Conservation (phyloP, 2,797 vertebrate species). For the Carapus acus region DNA sequence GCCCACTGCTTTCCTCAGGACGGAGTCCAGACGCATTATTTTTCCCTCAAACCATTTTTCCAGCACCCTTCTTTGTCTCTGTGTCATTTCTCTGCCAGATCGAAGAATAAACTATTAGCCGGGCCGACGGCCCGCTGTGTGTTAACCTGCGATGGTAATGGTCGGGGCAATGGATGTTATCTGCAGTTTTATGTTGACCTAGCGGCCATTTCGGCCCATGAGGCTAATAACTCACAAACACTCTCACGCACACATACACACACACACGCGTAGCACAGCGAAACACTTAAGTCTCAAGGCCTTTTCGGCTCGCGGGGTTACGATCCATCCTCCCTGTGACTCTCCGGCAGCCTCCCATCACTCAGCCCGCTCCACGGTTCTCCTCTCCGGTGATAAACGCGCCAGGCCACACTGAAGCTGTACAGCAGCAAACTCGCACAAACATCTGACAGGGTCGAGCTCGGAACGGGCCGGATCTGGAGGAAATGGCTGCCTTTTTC, state of each 20-base stretch:
- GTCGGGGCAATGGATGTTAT: conserved; percentile 50
- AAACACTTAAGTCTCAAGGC: conserved; percentile 55
- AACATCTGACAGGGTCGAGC: conserved; percentile 39
- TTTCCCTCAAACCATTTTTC: conserved; percentile 31
- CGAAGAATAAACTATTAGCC: conserved; percentile 40
- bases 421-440: conserved; percentile 42
- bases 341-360: conserved; percentile 36
- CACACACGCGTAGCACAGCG: conserved; percentile 21
- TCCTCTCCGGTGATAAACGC: conserved; percentile 27
- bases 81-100: conserved; percentile 41
- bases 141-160: conserved; percentile 54
- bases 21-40: conserved; percentile 10
- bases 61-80: conserved; percentile 24
- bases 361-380: conserved; percentile 36
- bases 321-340: conserved; percentile 52
- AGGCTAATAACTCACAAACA: conserved; percentile 51
- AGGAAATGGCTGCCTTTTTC: conserved; percentile 34
- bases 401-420: conserved; percentile 34
- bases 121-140: conserved; percentile 38
- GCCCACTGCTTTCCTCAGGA: neutral
- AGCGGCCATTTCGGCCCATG: conserved; percentile 45
- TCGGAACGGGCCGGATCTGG: conserved; percentile 22
- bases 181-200: conserved; percentile 32
- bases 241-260: conserved; percentile 2
- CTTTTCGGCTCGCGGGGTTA: conserved; percentile 43